Evolutionary conservation across 2,113 vertebrate genomes (phyloP).

Genomic region (Hipposideros armiger): DNA sequence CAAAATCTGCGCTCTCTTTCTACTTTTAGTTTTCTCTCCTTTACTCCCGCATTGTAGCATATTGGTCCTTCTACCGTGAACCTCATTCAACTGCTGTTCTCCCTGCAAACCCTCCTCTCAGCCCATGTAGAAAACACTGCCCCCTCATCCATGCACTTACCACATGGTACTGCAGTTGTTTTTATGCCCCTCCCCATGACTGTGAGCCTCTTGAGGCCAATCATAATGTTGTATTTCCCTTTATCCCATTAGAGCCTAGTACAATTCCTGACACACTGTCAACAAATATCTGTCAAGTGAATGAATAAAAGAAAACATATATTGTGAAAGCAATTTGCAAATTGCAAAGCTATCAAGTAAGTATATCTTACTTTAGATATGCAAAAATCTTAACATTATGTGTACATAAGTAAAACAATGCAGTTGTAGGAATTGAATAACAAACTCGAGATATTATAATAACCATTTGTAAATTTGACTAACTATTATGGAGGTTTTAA

Average conservation of each 20-base stretch:
- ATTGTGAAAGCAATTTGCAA: neutral
- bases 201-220: neutral
- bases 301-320: neutral
- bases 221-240: neutral
- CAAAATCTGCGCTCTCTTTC: neutral
- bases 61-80: neutral
- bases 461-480: neutral
- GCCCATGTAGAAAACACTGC: neutral
- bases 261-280: neutral
- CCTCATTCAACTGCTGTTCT: neutral
- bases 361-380: neutral
- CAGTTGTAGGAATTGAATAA: neutral
- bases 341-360: neutral
- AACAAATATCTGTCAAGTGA: neutral
- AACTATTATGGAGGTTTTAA: conserved; percentile 8
- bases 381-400: neutral
- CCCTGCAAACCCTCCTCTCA: neutral
- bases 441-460: neutral
- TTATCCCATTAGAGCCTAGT: neutral
- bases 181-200: no score
- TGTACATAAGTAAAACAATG: neutral
- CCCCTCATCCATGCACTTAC: neutral
- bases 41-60: no score
- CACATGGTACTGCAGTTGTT: neutral
- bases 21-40: neutral